Percentiles rank a stretch among this genome's conserved stretches.
Evolutionary conservation across 2,888 invertebrate species (phyloP).

Genomic region (Lysandra bellargus): DNA sequence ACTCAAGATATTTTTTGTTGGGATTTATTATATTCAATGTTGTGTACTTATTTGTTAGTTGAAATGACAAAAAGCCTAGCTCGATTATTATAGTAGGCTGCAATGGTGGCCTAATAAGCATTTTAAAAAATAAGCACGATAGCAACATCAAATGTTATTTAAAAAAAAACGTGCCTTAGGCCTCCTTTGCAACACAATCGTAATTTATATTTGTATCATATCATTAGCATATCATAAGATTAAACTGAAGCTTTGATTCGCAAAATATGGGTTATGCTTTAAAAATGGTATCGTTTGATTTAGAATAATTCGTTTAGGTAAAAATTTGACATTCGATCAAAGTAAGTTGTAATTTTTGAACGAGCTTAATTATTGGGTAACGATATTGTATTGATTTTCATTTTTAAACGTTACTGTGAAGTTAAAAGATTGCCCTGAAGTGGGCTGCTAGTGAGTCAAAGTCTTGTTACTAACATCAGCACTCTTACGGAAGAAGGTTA

Average conservation of each 20-base stretch:
- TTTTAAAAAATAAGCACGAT: not conserved
- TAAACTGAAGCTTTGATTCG: constrained; percentile 26
- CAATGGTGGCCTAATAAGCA: not conserved
- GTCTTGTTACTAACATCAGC: not conserved
- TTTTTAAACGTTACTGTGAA: constrained; percentile 1
- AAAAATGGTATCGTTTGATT: constrained; percentile 1
- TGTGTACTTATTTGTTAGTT: constrained; percentile 9
- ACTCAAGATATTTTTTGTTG: constrained; percentile 4
- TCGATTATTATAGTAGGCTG: not conserved
- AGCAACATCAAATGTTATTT: not conserved
- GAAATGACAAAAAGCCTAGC: not conserved
- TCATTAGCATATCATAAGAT: constrained; percentile 76
- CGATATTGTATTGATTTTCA: constrained; percentile 5
- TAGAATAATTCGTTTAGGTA: constrained; percentile 13
- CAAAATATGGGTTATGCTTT: constrained; percentile 26
- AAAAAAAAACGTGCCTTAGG: not conserved
- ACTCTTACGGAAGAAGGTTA: not conserved
- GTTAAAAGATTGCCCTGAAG: not conserved
- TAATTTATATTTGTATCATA: constrained; percentile 75
- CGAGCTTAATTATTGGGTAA: constrained; percentile 29
- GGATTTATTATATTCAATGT: constrained; percentile 21
- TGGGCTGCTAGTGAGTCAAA: not conserved
- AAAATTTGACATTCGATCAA: constrained; percentile 10
- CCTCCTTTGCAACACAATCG: constrained; percentile 50
- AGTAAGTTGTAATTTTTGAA: constrained; percentile 27